A percentile compares a stretch with the other conserved stretches of the same genome.
These are phyloP conservation scores for Chelon auratus DNA, from an alignment of 2,797 vertebrate species.

Conservation along the genomic window DNA sequence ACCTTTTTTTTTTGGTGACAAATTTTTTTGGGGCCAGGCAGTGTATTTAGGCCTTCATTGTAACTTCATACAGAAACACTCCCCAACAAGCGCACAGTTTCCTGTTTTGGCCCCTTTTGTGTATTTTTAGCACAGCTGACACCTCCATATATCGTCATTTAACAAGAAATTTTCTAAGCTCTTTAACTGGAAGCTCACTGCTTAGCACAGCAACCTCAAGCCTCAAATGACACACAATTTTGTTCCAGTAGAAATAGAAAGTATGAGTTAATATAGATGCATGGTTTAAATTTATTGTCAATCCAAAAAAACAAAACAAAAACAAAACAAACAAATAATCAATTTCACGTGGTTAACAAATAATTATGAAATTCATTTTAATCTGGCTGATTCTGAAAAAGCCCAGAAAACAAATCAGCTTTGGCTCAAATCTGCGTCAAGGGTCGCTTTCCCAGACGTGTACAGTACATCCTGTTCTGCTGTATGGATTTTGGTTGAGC, in stretches of 20 bases:
- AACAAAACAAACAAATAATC: not conserved
- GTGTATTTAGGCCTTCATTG: too few species aligned
- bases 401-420: not conserved
- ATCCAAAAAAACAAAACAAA: too few species aligned
- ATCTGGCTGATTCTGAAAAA: not conserved
- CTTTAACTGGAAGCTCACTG: too few species aligned
- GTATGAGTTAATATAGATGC: not conserved
- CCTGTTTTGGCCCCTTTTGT: too few species aligned
- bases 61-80: too few species aligned
- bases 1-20: too few species aligned
- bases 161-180: too few species aligned
- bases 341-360: not conserved
- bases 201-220: not conserved
- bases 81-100: too few species aligned
- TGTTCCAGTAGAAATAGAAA: not conserved
- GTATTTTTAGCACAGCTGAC: too few species aligned
- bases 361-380: not conserved
- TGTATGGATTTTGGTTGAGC: slow-evolving; percentile 9
- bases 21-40: too few species aligned
- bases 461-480: slow-evolving; percentile 2
- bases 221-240: not conserved
- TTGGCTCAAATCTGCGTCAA: not conserved
- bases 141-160: too few species aligned
- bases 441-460: not conserved
- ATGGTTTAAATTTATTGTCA: not conserved